Evolutionary conservation across 2,888 invertebrate genomes (phyloP).

Genomic region (Melangyna quadrimaculata): DNA sequence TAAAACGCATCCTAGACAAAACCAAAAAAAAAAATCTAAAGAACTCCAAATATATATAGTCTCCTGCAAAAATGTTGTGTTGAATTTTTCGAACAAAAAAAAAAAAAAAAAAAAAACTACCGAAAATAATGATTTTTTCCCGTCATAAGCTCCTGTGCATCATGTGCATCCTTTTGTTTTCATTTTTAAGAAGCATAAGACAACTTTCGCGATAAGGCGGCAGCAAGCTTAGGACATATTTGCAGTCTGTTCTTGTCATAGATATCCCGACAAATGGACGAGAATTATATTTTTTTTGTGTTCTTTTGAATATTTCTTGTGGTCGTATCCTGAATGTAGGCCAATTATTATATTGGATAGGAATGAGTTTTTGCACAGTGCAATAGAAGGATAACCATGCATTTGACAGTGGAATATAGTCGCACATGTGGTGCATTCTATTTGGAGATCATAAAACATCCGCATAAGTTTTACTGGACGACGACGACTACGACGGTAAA

Average conservation of each 20-base stretch:
- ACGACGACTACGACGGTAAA: constrained; percentile 19
- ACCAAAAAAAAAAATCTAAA: constrained; percentile 13
- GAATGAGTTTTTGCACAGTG: neutral
- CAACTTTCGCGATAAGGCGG: constrained; percentile 55
- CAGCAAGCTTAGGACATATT: constrained; percentile 36
- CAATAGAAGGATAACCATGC: constrained; percentile 43
- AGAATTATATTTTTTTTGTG: constrained; percentile 8
- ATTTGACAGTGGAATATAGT: constrained; percentile 48
- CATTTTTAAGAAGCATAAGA: constrained; percentile 26
- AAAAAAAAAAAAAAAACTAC: neutral
- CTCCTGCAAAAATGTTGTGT: constrained; percentile 9
- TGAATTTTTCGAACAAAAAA: neutral
- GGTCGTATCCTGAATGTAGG: constrained; percentile 47
- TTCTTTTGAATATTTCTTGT: neutral
- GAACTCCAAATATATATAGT: neutral
- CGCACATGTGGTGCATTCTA: constrained; percentile 60
- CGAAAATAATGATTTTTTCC: constrained; percentile 34
- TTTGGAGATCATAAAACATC: constrained; percentile 61
- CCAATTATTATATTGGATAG: constrained; percentile 59
- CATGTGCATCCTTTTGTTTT: constrained; percentile 45
- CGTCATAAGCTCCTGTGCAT: neutral
- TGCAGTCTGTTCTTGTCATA: constrained; percentile 61
- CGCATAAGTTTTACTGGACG: constrained; percentile 42
- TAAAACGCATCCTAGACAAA: constrained; percentile 42
- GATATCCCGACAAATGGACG: constrained; percentile 48